Conservation (phyloP, 2,797 vertebrate species). For the Meda fulgida region DNA sequence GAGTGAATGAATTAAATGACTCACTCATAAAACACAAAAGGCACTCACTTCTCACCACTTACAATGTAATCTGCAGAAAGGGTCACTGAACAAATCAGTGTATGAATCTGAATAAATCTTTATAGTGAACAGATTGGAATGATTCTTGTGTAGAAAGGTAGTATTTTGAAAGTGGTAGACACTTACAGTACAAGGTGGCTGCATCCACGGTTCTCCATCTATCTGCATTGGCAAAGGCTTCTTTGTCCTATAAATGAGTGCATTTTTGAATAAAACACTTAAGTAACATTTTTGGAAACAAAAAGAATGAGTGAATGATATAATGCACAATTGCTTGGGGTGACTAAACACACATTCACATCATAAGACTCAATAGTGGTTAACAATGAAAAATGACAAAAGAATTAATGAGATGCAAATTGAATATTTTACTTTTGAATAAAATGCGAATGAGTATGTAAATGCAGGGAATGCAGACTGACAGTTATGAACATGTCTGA, state of each 20-base stretch:
- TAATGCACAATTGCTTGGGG: neutral
- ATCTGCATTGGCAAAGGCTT: constrained; percentile 95
- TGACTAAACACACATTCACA: neutral
- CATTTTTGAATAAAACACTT: neutral
- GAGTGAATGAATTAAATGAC: neutral
- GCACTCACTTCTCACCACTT: neutral
- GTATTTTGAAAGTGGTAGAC: neutral
- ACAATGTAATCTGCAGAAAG: neutral
- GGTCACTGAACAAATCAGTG: neutral
- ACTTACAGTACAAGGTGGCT: constrained; percentile 91
- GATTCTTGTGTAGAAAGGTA: neutral
- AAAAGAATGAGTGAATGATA: neutral
- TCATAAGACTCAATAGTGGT: neutral
- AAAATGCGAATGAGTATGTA: neutral
- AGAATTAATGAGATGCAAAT: constrained; percentile 21
- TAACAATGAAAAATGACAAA: constrained; percentile 33
- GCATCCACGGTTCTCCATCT: constrained; percentile 97
- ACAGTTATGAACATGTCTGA: constrained; percentile 4
- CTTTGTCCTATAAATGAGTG: constrained; percentile 77
- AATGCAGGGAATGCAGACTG: neutral
- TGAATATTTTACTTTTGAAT: neutral
- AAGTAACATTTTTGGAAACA: neutral
- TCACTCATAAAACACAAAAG: neutral
- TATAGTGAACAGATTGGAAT: neutral
- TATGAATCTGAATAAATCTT: neutral